phyloP scores from a whole-genome alignment of 2,797 vertebrate genomes.

The Helarctos malayanus region DNA sequence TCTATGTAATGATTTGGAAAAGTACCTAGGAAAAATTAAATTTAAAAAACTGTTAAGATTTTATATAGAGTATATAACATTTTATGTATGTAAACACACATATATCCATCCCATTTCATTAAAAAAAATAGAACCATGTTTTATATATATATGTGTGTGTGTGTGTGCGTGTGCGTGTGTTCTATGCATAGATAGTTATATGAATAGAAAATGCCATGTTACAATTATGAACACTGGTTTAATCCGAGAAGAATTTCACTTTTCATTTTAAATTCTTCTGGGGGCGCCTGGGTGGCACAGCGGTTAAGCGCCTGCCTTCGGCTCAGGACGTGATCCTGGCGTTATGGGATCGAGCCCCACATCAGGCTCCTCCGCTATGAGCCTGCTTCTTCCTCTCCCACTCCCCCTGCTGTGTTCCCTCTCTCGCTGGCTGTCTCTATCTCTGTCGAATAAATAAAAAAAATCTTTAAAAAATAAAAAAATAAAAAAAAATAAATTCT shows the following conservation, averaged over 20 bases:
- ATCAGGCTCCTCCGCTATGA: no score
- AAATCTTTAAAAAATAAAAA: no score
- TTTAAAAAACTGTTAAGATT: slow-evolving; percentile 45
- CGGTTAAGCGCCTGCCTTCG: no score
- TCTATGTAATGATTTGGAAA: slow-evolving; percentile 22
- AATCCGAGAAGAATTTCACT: slow-evolving; percentile 49
- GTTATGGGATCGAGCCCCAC: no score
- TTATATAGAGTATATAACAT: slow-evolving; percentile 5
- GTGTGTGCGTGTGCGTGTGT: neutral
- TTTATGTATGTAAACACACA: slow-evolving; percentile 17
- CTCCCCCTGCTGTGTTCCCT: no score
- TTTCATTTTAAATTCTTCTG: slow-evolving; percentile 63
- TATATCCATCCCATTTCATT: neutral
- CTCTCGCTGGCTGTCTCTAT: no score
- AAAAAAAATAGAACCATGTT: slow-evolving; percentile 30
- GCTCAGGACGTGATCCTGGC: no score
- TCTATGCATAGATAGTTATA: neutral
- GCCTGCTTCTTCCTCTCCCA: no score
- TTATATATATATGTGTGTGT: neutral
- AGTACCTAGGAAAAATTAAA: slow-evolving; percentile 14
- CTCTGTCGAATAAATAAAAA: no score
- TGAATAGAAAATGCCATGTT: neutral
- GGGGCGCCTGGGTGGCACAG: no score
- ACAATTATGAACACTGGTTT: slow-evolving; percentile 14
- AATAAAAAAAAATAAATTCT: no score